These are phyloP conservation scores for Abscondita cerata DNA, from an alignment of 2,888 invertebrate species.

Conservation along the genomic window DNA sequence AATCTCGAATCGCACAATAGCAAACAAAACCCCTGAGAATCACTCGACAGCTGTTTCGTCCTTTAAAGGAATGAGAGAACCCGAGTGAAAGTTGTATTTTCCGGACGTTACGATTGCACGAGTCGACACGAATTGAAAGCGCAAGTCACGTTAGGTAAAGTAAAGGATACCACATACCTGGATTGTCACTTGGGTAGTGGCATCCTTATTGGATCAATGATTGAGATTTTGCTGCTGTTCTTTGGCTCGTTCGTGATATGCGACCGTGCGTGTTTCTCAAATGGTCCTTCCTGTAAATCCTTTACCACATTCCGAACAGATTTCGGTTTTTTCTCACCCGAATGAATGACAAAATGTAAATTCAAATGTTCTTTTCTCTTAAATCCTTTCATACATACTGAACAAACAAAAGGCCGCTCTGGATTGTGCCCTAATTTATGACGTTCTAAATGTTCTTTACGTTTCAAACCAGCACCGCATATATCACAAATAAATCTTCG, in stretches of 20 bases:
- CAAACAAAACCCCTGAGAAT: no score
- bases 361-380: constrained; percentile 84
- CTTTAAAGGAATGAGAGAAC: no score
- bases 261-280: constrained; percentile 80
- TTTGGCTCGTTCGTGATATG: constrained; percentile 77
- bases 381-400: constrained; percentile 76
- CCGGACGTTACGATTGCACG: no score
- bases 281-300: constrained; percentile 82
- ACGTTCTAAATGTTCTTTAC: constrained; percentile 79
- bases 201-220: constrained; percentile 44
- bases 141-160: no score
- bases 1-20: no score
- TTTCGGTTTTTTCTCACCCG: constrained; percentile 83
- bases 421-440: constrained; percentile 85
- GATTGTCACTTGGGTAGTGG: constrained; percentile 54
- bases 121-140: no score
- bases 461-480: constrained; percentile 78
- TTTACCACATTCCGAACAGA: constrained; percentile 79
- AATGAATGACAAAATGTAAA: constrained; percentile 84
- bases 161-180: constrained; percentile 48
- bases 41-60: no score
- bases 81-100: no score
- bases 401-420: constrained; percentile 80
- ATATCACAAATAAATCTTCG: constrained; percentile 79
- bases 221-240: constrained; percentile 63